Base-by-base conservation (phyloP, 2,888 invertebrate species). In the Campopleginae sp. region DNA sequence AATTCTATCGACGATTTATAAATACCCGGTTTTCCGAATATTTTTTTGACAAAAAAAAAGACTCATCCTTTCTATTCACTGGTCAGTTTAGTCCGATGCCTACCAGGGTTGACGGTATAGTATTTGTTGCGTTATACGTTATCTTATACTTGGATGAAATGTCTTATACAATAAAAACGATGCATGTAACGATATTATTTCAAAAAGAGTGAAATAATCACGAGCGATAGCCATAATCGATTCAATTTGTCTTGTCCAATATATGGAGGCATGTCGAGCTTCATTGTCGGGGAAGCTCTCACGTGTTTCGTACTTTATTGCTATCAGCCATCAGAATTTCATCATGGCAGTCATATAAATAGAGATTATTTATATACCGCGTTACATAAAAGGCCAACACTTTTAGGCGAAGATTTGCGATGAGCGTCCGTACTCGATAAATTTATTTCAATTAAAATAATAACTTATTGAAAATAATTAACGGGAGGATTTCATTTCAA, bases 401-500 rank as follows among this genome's bases (percentile, higher is more conserved):
- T 6, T 44, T 44, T 12, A 23, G 14, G 12, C 23, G n/a, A 31
- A 68, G 6, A 44, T 54, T 27, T 42, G 42, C 31, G 4, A 27
- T 46, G 19, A 19, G 19, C 61, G 70, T n/a, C 44, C 2, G 38
- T 12, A 44, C 70, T 42, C 33, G 33, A n/a, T 33, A 14, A 38
- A n/a, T 46, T 12, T 42, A 48, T 7, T 58, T 8, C n/a, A 54
- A 66, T 51, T 38, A 12, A 1, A 38, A 70, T 70, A 51, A 23
- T n/a, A 65, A 48, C 31, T 31, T 44, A 58, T 58, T 44, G 27
- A 75, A 72, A 79, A 79, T 75, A 44, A 83, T 70, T 23, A 70
- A 65, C 70, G 68, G 70, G 44, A 70, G 31, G 74, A 80, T 83
- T 38, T 38, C 70, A 79, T 58, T 83, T 79, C 83, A 83, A 83